These are phyloP conservation scores for Pteropus alecto DNA, from an alignment of 2,113 vertebrate genomes.

Conservation along the genomic window DNA sequence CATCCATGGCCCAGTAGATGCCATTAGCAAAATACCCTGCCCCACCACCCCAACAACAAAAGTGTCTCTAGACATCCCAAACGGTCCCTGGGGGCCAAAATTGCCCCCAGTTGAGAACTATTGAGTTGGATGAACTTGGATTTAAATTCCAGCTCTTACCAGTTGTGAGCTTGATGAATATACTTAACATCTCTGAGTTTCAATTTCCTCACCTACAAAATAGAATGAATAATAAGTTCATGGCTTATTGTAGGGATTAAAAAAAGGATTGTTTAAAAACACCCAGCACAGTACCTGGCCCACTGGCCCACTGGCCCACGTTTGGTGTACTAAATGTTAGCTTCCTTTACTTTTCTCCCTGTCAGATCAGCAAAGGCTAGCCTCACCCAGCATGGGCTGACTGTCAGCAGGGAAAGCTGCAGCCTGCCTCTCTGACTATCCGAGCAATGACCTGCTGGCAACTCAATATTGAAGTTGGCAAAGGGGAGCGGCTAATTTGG, in stretches of 20 bases:
- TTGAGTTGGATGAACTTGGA: slow-evolving; percentile 2
- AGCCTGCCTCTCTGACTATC: not conserved
- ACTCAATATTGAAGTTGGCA: not conserved
- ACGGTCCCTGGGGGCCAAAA: not conserved
- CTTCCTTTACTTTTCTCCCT: not conserved
- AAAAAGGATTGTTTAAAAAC: not conserved
- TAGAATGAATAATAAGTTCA: not conserved
- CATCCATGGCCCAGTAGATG: not conserved
- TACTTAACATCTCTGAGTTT: not conserved
- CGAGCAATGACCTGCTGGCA: not conserved
- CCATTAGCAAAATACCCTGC: not conserved
- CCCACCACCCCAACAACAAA: not conserved
- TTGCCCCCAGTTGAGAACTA: not conserved
- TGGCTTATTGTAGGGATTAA: not conserved
- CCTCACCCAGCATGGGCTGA: not conserved
- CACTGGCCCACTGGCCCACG: not conserved
- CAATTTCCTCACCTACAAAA: slow-evolving; percentile 18
- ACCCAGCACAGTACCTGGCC: not conserved
- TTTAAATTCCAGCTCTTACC: slow-evolving; percentile 18
- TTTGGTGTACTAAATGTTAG: not conserved
- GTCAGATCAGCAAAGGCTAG: slow-evolving; percentile 9
- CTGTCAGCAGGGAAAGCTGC: not conserved
- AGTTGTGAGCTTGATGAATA: not conserved
- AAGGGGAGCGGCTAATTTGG: not conserved
- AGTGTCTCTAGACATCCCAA: not conserved